Evolutionary conservation across 2,113 vertebrate species (phyloP).

Genomic region (Lampris megalopsis): DNA sequence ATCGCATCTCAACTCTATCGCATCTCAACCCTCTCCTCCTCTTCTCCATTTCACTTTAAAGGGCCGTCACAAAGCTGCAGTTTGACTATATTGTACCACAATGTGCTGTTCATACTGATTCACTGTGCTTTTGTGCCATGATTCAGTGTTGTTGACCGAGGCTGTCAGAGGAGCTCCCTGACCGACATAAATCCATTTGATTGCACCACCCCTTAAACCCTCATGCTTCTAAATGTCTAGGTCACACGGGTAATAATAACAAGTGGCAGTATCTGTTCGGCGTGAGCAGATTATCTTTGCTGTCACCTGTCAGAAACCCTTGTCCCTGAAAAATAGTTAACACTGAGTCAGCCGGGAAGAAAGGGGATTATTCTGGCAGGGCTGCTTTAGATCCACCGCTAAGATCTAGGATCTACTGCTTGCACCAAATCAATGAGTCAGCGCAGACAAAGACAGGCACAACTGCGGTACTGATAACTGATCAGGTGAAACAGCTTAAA

Average conservation of each 20-base stretch:
- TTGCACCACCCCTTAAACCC: conserved; percentile 17
- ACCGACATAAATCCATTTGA: conserved; percentile 41
- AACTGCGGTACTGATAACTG: conserved; percentile 6
- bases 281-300: conserved; percentile 49
- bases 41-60: conserved; percentile 47
- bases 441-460: conserved; percentile 20
- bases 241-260: conserved; percentile 38
- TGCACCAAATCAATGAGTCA: conserved; percentile 48
- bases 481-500: not conserved
- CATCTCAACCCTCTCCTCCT: conserved; percentile 53
- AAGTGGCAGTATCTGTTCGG: conserved; percentile 46
- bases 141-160: conserved; percentile 4
- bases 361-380: conserved; percentile 44
- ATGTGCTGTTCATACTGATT: conserved; percentile 13
- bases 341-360: conserved; percentile 37
- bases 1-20: conserved; percentile 70
- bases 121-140: conserved; percentile 37
- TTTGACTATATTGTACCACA: conserved; percentile 32
- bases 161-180: conserved; percentile 9
- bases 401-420: conserved; percentile 35
- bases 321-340: conserved; percentile 6
- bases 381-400: conserved; percentile 10
- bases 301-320: conserved; percentile 48
- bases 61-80: conserved; percentile 39
- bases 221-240: conserved; percentile 34